Conservation (phyloP, 2,113 vertebrate species). For the Passer domesticus region DNA sequence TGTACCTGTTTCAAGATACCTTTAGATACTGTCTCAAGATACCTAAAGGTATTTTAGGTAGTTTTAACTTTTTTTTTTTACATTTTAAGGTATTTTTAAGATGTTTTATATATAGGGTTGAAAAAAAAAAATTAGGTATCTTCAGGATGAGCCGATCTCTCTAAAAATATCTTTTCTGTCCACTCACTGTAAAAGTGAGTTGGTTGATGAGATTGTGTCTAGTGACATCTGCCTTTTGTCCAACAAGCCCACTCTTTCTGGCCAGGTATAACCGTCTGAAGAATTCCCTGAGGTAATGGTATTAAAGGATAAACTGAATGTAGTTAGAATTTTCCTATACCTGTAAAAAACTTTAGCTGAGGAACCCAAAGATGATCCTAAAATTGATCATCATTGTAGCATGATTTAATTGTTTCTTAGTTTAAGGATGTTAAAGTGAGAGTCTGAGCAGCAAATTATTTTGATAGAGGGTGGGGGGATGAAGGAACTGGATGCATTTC, state of each 20-base stretch:
- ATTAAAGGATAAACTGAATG: not conserved
- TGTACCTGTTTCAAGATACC: not conserved
- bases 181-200: not conserved
- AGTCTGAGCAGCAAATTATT: not conserved
- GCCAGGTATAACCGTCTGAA: not conserved
- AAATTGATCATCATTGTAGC: not conserved
- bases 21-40: not conserved
- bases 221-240: not conserved
- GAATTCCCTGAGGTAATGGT: not conserved
- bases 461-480: not conserved
- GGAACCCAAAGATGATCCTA: not conserved
- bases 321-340: not conserved
- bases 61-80: not conserved
- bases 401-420: not conserved
- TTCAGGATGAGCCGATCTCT: not conserved
- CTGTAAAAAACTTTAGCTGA: not conserved
- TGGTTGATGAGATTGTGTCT: not conserved
- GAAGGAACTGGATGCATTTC: not conserved
- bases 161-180: not conserved
- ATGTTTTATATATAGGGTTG: not conserved
- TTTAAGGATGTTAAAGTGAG: not conserved
- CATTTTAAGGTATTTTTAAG: not conserved
- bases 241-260: not conserved
- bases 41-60: not conserved
- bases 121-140: accelerated